Evolutionary conservation across 2,113 vertebrate species (phyloP), one percentile per base, ranked within the genome.

Genomic region (Pachycephala philippinensis): DNA sequence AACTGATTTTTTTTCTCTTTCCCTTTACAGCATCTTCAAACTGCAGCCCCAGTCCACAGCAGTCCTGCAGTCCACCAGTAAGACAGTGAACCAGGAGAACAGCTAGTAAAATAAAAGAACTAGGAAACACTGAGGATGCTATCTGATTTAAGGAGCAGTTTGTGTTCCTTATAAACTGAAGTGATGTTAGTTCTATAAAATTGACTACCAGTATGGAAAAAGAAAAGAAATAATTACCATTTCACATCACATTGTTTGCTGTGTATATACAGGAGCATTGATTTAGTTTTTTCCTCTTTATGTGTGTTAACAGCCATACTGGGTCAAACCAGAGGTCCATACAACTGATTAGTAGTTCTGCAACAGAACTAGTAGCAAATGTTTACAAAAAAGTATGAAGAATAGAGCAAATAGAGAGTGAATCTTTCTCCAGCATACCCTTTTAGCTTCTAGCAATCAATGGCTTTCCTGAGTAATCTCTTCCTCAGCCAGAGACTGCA

Each of bases 391-490:
- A 74, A 24, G 33, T 53, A 47, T 22, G 61, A 94, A 83, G 66
- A 90, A 79, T 5, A 91, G 61, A 82, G 69, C 30, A 91, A 89
- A 94, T 2, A 85, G 45, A 82, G 65, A 87, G n/a, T 31, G 74
- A 79, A 17, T 90, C 57, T 80, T 88, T 75, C 57, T 31, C 40
- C 61, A 91, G 53, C 31, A 83, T 9, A 90, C 31, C 24, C 49
- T 40, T 66, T 88, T 56, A 59, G 57, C 54, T 92, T 83, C 82
- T 50, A 76, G 90, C 42, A 94, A 85, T 74, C 90, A 90, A 9
- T 50, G 76, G 40, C 59, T 92, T 94, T 94, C 71, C 83, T 56
- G n/a, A 88, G 85, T 71, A 96, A 88, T 86, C 66, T 94, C 88
- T 76, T 88, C 68, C 83, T 88, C 75, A 93, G 85, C 37, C 75